phyloP scores from a whole-genome alignment of 2,113 vertebrate genomes.

The Aptenodytes patagonicus region DNA sequence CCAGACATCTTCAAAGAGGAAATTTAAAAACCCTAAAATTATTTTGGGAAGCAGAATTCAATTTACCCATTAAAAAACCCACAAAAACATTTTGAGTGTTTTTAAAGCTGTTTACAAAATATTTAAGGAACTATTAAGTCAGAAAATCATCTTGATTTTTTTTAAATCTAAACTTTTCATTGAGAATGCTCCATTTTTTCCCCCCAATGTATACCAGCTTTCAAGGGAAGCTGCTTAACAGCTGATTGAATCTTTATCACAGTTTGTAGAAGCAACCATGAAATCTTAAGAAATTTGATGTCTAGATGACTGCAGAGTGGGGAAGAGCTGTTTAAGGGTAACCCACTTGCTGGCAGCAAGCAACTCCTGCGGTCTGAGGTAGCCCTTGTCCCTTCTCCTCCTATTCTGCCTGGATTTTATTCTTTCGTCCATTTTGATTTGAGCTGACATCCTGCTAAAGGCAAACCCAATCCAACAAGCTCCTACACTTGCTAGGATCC shows the following conservation, averaged over 20 bases:
- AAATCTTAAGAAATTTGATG: not conserved
- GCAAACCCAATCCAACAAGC: not conserved
- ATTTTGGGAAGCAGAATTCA: not conserved
- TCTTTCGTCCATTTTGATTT: not conserved
- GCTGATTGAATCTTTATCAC: not conserved
- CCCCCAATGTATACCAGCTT: not conserved
- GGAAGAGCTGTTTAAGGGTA: not conserved
- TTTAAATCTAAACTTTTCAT: not conserved
- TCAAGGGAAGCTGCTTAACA: not conserved
- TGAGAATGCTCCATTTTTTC: not conserved
- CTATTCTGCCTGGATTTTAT: not conserved
- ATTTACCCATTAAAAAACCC: not conserved
- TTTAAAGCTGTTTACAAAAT: not conserved
- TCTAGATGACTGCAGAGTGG: not conserved
- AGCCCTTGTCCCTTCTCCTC: not conserved
- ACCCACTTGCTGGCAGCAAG: not conserved
- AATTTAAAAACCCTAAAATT: not conserved
- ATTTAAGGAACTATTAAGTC: not conserved
- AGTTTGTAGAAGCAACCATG: not conserved
- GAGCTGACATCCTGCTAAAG: not conserved
- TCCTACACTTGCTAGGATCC: not conserved
- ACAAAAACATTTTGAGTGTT: not conserved
- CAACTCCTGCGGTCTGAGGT: not conserved
- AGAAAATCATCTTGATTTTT: not conserved
- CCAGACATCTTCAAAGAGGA: constrained; percentile 8